These are phyloP conservation scores for Zootermopsis nevadensis DNA, from an alignment of 2,888 invertebrate species.

Conservation along the genomic window DNA sequence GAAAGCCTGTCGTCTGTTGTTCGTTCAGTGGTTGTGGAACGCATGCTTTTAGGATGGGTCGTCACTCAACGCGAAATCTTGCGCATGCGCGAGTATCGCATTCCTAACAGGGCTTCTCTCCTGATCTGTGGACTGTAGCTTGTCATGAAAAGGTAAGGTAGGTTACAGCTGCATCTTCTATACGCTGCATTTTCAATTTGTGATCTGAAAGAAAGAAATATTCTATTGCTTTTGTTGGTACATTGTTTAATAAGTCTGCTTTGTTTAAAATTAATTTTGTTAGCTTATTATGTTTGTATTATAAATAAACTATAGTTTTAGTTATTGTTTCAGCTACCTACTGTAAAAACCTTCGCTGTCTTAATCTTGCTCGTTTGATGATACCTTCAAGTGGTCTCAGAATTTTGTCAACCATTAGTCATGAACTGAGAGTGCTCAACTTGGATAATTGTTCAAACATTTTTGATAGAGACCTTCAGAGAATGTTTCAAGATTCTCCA, in stretches of 20 bases:
- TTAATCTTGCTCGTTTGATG: slow-evolving; percentile 66
- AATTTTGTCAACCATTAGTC: slow-evolving; percentile 66
- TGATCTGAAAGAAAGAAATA: not conserved
- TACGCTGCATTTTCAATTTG: too few species aligned
- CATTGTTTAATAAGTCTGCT: not conserved
- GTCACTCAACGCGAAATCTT: too few species aligned
- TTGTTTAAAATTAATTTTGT: not conserved
- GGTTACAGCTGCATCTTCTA: too few species aligned
- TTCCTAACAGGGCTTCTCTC: too few species aligned
- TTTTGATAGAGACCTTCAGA: slow-evolving; percentile 59
- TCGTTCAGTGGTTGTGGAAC: too few species aligned
- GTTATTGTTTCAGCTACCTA: slow-evolving; percentile 35
- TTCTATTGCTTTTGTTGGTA: not conserved
- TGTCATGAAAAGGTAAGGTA: too few species aligned
- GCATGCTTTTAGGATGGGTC: too few species aligned
- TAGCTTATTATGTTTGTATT: not conserved
- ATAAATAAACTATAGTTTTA: not conserved
- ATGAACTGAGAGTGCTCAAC: slow-evolving; percentile 64
- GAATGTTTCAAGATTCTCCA: slow-evolving; percentile 58
- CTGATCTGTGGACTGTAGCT: too few species aligned
- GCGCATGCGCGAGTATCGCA: too few species aligned
- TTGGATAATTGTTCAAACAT: slow-evolving; percentile 65
- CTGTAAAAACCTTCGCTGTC: slow-evolving; percentile 68
- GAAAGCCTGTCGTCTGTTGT: too few species aligned
- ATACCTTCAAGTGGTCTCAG: slow-evolving; percentile 66